phyloP scores from a whole-genome alignment of 2,888 invertebrate species.

The Oxycera nigricornis region DNA sequence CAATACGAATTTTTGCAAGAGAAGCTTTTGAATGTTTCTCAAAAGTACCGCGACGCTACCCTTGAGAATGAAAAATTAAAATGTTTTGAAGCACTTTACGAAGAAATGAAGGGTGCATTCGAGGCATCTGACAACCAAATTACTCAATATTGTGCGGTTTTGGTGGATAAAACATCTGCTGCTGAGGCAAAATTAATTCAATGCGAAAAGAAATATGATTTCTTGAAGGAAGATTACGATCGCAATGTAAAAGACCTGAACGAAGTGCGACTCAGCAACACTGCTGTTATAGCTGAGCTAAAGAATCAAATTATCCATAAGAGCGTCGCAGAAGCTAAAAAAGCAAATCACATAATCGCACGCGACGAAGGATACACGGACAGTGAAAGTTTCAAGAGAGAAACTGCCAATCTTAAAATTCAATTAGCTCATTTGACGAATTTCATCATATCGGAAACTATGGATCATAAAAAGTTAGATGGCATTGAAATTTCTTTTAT shows the following conservation, averaged over 20 bases:
- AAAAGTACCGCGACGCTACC: conserved; percentile 47
- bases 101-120: conserved; percentile 46
- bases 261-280: conserved; percentile 52
- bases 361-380: conserved; percentile 5
- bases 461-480: conserved; percentile 33
- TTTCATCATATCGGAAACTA: conserved; percentile 52
- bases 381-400: conserved; percentile 51
- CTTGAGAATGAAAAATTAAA: conserved; percentile 56
- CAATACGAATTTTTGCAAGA: conserved; percentile 46
- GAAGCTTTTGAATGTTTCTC: conserved; percentile 46
- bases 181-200: conserved; percentile 53
- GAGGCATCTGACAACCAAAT: conserved; percentile 54
- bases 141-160: conserved; percentile 50
- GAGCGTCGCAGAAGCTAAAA: conserved; percentile 19
- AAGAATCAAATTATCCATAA: conserved; percentile 51
- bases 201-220: conserved; percentile 53
- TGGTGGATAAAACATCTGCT: conserved; percentile 52
- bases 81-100: conserved; percentile 50
- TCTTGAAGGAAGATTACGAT: conserved; percentile 58
- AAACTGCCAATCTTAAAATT: conserved; percentile 52
- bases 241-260: conserved; percentile 51
- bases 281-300: conserved; percentile 52
- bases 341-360: neutral
- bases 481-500: conserved; percentile 26
- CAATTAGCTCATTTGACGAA: conserved; percentile 55